These are phyloP conservation scores for Archips crataeganus DNA, from an alignment of 2,888 invertebrate species.

Conservation along the genomic window DNA sequence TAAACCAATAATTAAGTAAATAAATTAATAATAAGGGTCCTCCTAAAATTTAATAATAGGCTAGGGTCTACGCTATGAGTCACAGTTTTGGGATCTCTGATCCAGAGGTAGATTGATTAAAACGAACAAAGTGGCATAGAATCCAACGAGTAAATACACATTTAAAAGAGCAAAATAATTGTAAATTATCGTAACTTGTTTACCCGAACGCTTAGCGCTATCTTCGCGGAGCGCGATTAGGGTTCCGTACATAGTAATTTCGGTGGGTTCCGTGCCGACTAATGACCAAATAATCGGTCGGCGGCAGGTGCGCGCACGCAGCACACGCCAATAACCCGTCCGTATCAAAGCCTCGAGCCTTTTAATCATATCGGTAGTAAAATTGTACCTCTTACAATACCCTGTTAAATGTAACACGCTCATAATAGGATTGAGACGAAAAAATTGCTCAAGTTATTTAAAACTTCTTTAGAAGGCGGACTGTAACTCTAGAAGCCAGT, in stretches of 20 bases:
- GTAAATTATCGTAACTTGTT: conserved; percentile 41
- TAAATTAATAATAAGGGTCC: no score
- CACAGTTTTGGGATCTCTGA: no score
- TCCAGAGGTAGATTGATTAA: neutral
- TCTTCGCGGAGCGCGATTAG: conserved; percentile 49
- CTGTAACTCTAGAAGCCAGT: neutral
- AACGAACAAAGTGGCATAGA: neutral
- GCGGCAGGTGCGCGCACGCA: conserved; percentile 81
- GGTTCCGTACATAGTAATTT: conserved; percentile 63
- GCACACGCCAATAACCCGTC: conserved; percentile 71
- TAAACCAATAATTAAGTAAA: no score
- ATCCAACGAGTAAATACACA: neutral
- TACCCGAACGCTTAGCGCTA: conserved; percentile 41
- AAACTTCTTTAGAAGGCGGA: neutral
- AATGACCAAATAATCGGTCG: conserved; percentile 76
- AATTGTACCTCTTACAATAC: conserved; percentile 33
- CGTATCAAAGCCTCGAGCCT: conserved; percentile 31
- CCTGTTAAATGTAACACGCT: conserved; percentile 12
- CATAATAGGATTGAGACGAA: conserved; percentile 7
- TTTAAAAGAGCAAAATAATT: neutral
- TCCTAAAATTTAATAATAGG: no score
- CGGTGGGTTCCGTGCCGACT: conserved; percentile 66
- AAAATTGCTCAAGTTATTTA: conserved; percentile 3
- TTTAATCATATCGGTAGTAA: conserved; percentile 40
- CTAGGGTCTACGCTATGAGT: no score